Base-by-base conservation (phyloP, 1,140 invertebrate genomes). In the Hylaeus anthracinus region DNA sequence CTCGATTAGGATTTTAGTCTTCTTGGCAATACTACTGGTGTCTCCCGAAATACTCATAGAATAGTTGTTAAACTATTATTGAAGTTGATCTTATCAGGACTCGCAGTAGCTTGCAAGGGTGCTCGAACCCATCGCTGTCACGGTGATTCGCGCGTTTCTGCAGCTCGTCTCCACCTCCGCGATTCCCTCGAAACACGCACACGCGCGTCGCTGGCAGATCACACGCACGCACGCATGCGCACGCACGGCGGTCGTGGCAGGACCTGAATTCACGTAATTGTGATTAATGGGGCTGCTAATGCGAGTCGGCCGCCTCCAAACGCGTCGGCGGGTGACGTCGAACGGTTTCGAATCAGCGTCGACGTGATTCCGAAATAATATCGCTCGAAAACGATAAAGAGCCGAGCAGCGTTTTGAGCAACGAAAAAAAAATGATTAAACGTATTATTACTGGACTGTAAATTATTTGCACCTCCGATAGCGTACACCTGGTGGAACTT, bases 241-340 rank as follows among this genome's bases (percentile, higher is more conserved):
- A 79, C 71, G 67, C 77, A 51, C 56, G 6, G 51, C 15, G 14
- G 58, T 45, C 71, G 67, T 73, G 39, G 48, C 79, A 74, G 90
- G 86, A 88, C 84, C 89, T 91, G 91, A 91, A 90, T 91, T 90
- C 90, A 84, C 91, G 90, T 92, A 91, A 92, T 92, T 92, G 90
- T 91, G 91, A 92, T 92, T 90, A 92, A 92, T 91, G 91, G 90
- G 80, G 51, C 77, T 70, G 87, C 87, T 91, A 91, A 90, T 91
- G 84, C 86, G 58, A 79, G 78, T 75, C 82, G 74, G 64, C 77
- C 80, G 82, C 64, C 78, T 83, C 86, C 84, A 89, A 86, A 90
- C 83, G 84, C 88, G 79, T 76, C 75, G 84, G 75, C 75, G 84
- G 26, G 89, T 87, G 86, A 90, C 87, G 87, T 89, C 88, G 86